These are phyloP conservation scores for Myocastor coypus DNA, from an alignment of 2,113 vertebrate species.

Conservation along the genomic window DNA sequence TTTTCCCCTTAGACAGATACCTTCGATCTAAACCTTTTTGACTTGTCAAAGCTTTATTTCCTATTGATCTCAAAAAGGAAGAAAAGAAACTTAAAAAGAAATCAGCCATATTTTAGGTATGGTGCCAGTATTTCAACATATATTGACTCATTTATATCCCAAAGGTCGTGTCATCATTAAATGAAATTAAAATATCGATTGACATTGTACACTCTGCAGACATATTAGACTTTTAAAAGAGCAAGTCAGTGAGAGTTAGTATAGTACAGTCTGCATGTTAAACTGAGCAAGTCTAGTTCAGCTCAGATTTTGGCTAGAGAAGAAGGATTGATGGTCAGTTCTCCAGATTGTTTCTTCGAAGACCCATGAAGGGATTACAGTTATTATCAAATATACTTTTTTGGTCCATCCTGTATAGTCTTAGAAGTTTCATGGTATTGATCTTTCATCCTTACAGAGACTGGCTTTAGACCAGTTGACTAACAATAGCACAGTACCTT, in stretches of 20 bases:
- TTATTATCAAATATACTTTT: background rate
- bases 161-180: background rate
- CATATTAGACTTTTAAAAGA: background rate
- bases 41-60: background rate
- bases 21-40: conserved; percentile 5
- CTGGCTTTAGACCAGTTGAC: conserved; percentile 35
- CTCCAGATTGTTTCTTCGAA: background rate
- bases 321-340: background rate
- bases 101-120: background rate
- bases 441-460: background rate
- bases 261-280: background rate
- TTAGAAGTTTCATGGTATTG: background rate
- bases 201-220: background rate
- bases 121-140: background rate
- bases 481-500: background rate
- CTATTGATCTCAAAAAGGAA: background rate
- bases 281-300: background rate
- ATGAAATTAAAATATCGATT: conserved; percentile 36
- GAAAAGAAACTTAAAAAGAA: background rate
- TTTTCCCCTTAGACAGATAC: background rate
- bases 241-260: background rate
- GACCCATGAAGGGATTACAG: fast-evolving
- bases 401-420: background rate
- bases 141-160: background rate
- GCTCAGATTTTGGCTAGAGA: background rate